Evolutionary conservation across 2,888 invertebrate genomes (phyloP).

Genomic region (Drosophila anceps): DNA sequence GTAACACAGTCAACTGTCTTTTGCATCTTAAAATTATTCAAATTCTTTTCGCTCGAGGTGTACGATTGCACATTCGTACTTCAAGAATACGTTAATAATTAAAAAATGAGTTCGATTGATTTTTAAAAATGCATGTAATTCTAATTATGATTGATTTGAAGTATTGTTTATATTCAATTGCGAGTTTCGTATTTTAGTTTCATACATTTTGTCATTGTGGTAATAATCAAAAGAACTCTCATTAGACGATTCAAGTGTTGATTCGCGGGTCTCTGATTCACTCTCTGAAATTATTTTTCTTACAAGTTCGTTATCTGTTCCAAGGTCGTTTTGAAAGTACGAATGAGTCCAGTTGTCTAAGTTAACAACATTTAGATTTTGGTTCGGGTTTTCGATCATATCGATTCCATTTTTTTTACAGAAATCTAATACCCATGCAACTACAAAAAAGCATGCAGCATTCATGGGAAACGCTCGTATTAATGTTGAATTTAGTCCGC

Average conservation of each 20-base stretch:
- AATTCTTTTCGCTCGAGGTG: not conserved
- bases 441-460: conserved; percentile 95
- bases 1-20: too few species aligned
- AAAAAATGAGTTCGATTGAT: not conserved
- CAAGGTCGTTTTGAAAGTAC: conserved; percentile 30
- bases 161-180: conserved; percentile 28
- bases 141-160: conserved; percentile 16
- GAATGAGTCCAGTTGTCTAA: conserved; percentile 51
- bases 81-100: not conserved
- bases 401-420: conserved; percentile 55
- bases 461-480: conserved; percentile 96
- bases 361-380: conserved; percentile 48
- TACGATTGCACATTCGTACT: not conserved
- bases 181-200: conserved; percentile 19
- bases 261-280: conserved; percentile 16
- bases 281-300: conserved; percentile 59
- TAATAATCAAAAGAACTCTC: conserved; percentile 24
- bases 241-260: conserved; percentile 18
- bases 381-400: conserved; percentile 35
- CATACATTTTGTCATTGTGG: conserved; percentile 25
- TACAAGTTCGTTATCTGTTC: conserved; percentile 52
- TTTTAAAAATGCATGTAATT: conserved; percentile 1
- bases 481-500: conserved; percentile 92
- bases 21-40: too few species aligned
- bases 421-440: conserved; percentile 89